Base-by-base conservation (phyloP, 2,797 vertebrate genomes). In the Anabacerthia variegaticeps region DNA sequence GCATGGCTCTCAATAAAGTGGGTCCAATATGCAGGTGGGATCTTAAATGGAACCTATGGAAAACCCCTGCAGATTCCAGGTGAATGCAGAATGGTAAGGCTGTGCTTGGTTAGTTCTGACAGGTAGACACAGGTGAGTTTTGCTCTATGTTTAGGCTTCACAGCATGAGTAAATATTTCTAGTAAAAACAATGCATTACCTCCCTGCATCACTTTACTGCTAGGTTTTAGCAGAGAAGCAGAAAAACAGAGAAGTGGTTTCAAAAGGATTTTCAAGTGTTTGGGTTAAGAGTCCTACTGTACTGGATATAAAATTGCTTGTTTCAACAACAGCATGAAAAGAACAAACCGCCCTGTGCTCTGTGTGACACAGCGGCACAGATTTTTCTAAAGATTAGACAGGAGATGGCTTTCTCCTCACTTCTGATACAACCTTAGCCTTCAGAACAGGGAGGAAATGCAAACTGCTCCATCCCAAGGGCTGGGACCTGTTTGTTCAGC, bases 301-400 rank as follows among this genome's bases (percentile, higher is more conserved):
- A 90, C 21, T 84, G 85, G 79, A 39, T 92, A 84, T 58, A 73
- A 95, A 95, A 92, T 89, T 43, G n/a, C 63, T 93, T 94, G 71
- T 96, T 96, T 95, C 77, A 92, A 87, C 88, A 94, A 34, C 74
- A 94, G 77, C 65, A 69, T 71, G 88, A 85, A 89, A 34, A 77
- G 74, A 85, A 77, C 88, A 94, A 92, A 72, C 75, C 77, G 71
- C 30, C 56, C 59, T 3, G 37, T 67, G 83, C 89, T 93, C 82
- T 81, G 28, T 0, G 27, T 89, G 92, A 46, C 93, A 72, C 65
- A 39, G 80, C 15, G 1, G 67, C 85, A 66, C 71, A 83, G 77
- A 89, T 77, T 51, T 18, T 75, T 80, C 10, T 55, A 23, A 80
- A 93, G 68, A 94, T 95, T 89, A 72, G 58, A 26, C 8, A 68